Percentiles rank a stretch among this genome's conserved stretches.
Conservation (phyloP, 2,113 vertebrate species). For the Colistium nudipinnis region DNA sequence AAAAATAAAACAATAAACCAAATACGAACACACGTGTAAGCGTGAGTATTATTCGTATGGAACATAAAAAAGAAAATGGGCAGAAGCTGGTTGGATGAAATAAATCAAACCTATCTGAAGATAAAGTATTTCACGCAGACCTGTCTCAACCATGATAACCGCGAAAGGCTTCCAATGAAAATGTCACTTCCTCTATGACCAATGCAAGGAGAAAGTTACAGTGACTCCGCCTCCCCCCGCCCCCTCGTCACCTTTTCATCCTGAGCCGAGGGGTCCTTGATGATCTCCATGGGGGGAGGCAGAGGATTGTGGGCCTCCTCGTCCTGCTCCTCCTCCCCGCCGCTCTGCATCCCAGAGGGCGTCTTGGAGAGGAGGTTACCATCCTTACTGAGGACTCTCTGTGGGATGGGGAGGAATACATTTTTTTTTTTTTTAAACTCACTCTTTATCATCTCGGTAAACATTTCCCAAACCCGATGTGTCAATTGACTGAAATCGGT, state of each 20-base stretch:
- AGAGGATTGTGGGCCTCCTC: conserved; percentile 95
- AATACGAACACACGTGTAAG: no score
- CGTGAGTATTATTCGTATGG: no score
- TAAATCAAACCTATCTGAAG: background rate
- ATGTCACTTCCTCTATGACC: no score
- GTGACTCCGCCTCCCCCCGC: no score
- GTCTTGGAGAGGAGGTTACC: conserved; percentile 73
- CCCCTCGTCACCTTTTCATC: conserved; percentile 91
- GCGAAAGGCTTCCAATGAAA: background rate
- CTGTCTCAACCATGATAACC: no score
- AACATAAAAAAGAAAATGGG: no score
- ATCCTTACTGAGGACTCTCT: conserved; percentile 88
- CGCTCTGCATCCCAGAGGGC: conserved; percentile 85
- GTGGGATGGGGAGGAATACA: background rate
- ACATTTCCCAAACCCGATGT: no score
- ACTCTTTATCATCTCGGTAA: background rate
- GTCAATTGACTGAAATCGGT: no score
- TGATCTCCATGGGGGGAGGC: conserved; percentile 98
- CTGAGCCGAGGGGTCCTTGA: conserved; percentile 93
- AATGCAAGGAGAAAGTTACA: background rate
- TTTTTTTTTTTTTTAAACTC: background rate
- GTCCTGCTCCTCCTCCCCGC: conserved; percentile 95
- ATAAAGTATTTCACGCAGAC: no score
- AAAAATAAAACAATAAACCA: background rate
- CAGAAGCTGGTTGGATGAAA: background rate